These are phyloP conservation scores for Polyergus mexicanus DNA, from an alignment of 1,140 invertebrate genomes.

Conservation along the genomic window DNA sequence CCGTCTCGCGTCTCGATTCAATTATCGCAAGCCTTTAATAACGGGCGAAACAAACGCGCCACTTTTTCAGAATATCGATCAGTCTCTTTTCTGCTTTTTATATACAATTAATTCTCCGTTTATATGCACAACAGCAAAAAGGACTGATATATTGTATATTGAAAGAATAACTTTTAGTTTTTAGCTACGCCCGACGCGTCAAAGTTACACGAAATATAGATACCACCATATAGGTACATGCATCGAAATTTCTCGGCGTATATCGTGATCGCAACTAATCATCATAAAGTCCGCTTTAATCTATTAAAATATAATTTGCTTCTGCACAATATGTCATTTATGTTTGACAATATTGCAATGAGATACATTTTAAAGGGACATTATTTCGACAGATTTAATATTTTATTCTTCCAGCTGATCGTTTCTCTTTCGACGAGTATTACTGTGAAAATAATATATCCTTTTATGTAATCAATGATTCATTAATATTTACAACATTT, in stretches of 20 bases:
- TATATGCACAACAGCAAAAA: constrained; percentile 40
- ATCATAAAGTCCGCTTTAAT: constrained; percentile 24
- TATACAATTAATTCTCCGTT: constrained; percentile 59
- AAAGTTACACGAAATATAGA: constrained; percentile 57
- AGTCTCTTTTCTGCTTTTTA: constrained; percentile 12
- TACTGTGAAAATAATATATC: constrained; percentile 5
- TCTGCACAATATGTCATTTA: constrained; percentile 27
- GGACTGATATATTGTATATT: constrained; percentile 14
- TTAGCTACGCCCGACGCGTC: constrained; percentile 24
- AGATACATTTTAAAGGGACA: constrained; percentile 8
- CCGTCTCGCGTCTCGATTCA: constrained; percentile 31
- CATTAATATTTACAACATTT: constrained; percentile 13
- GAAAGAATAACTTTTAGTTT: constrained; percentile 55
- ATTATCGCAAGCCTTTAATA: constrained; percentile 52
- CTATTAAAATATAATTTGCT: constrained; percentile 44
- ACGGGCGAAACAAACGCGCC: constrained; percentile 1
- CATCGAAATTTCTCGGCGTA: constrained; percentile 10
- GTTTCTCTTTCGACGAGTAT: not conserved
- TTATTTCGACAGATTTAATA: constrained; percentile 37
- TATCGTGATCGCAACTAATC: constrained; percentile 28
- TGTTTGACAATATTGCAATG: not conserved
- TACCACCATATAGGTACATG: not conserved
- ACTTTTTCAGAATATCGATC: constrained; percentile 45
- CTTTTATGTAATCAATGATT: constrained; percentile 4
- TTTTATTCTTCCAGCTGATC: constrained; percentile 28